Base-by-base conservation (phyloP, 2,888 invertebrate genomes). In the Frankliniella intonsa region DNA sequence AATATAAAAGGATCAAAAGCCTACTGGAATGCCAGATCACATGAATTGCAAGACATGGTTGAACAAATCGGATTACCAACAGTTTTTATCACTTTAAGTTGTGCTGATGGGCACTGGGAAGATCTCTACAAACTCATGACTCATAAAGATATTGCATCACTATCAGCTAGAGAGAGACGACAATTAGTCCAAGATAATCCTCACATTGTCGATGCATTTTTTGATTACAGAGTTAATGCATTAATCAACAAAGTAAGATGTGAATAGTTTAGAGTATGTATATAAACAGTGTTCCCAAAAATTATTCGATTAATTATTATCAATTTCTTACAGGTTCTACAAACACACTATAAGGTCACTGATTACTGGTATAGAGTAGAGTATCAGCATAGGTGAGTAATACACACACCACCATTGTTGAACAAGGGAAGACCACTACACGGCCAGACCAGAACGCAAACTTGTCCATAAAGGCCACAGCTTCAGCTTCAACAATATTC, bases 101-200 rank as follows among this genome's bases (percentile, higher is more conserved):
- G 83, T 5, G 84, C 84, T 50, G 84, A 84, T 65, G 50, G 84
- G 10, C 82, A 83, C 19, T 84, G 84, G 84, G 80, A 82, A 25
- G 83, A 84, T 50, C 81, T 83, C 11, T 81, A 80, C 22, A 51
- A 55, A 10, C 27, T 84, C 0, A 50, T 84, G 10, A 25, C 27
- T 3, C 25, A 65, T 55, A 19, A 55, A 17, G 55, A 55, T 55
- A 19, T 55, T 2, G 12, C 3, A 3, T 17, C 12, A 3, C 19
- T 55, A 10, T 55, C 55, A 55, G 19, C 12, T 55, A 12, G 19
- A 55, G 7, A 55, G 19, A 55, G 55, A 9, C 12, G 55, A 55
- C 14, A 55, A 3, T 19, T 55, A 17, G 55, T 55, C 19, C 55
- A 55, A 55, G 10, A 55, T 10, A 55, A 55, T 55, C 55, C 55